phyloP scores from a whole-genome alignment of 2,888 invertebrate genomes.

The Athalia circularis region DNA sequence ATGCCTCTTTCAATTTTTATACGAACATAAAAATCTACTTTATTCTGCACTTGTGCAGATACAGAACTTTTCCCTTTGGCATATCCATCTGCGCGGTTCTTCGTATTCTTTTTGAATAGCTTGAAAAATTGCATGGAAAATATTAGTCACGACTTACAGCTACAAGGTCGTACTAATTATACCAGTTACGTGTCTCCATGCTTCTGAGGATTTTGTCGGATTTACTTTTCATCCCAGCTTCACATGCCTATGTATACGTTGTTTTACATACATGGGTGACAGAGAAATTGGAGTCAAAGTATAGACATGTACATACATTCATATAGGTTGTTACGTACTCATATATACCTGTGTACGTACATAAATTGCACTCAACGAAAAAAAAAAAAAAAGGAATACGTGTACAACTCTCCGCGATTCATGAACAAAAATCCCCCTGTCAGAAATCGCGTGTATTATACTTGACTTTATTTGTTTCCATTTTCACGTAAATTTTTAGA shows the following conservation, averaged over 20 bases:
- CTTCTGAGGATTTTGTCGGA: constrained; percentile 21
- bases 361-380: background rate
- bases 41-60: no score
- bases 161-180: constrained; percentile 19
- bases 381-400: background rate
- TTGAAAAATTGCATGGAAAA: constrained; percentile 5
- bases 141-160: constrained; percentile 2
- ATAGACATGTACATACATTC: background rate
- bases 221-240: constrained; percentile 17
- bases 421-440: no score
- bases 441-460: background rate
- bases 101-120: background rate
- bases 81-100: no score
- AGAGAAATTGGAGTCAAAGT: constrained; percentile 5
- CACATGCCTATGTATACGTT: no score
- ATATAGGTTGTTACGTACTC: background rate
- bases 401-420: no score
- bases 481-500: background rate
- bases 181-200: constrained; percentile 11
- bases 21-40: no score
- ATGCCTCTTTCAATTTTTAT: no score
- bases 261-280: background rate
- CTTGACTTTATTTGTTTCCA: background rate
- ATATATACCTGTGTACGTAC: no score
- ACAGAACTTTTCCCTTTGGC: no score